Percentiles rank a stretch among this genome's conserved stretches.
phyloP scores from a whole-genome alignment of 2,113 vertebrate species.

The Chascanopsetta lugubris region DNA sequence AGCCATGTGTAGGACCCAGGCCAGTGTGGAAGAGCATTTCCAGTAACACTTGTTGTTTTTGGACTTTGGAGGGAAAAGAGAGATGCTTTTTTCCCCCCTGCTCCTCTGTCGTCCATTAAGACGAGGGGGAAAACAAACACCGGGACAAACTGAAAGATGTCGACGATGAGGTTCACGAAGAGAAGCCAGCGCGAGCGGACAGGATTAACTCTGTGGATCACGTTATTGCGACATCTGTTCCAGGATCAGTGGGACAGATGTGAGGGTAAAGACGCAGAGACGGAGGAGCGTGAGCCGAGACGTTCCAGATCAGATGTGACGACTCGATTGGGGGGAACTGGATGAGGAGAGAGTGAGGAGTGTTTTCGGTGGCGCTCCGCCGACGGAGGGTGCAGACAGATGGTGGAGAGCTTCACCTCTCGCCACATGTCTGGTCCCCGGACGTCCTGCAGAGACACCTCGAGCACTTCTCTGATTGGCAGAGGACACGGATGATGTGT shows the following conservation, averaged over 20 bases:
- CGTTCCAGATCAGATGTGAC: constrained; percentile 1
- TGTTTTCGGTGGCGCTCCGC: constrained; percentile 31
- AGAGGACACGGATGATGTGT: background rate
- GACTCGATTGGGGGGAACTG: constrained; percentile 1
- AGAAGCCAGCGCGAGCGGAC: constrained; percentile 19
- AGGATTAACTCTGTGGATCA: constrained; percentile 14
- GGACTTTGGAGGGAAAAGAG: constrained; percentile 39
- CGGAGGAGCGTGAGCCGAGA: background rate
- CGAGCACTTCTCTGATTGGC: constrained; percentile 1
- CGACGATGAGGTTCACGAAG: background rate
- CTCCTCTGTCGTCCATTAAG: constrained; percentile 29
- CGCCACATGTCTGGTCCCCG: constrained; percentile 33
- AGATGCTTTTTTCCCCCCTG: background rate
- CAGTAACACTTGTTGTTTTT: constrained; percentile 62
- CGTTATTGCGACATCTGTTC: constrained; percentile 21
- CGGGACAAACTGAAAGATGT: background rate
- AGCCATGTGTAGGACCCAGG: constrained; percentile 50
- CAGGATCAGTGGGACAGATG: constrained; percentile 5
- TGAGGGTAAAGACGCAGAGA: background rate
- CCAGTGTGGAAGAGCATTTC: constrained; percentile 23
- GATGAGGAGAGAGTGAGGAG: constrained; percentile 3
- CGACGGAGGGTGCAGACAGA: constrained; percentile 26
- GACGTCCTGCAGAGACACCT: constrained; percentile 18
- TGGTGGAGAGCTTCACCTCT: constrained; percentile 26
- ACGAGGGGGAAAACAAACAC: constrained; percentile 31